Evolutionary conservation across 2,113 vertebrate genomes (phyloP).

Genomic region (Physeter macrocephalus): DNA sequence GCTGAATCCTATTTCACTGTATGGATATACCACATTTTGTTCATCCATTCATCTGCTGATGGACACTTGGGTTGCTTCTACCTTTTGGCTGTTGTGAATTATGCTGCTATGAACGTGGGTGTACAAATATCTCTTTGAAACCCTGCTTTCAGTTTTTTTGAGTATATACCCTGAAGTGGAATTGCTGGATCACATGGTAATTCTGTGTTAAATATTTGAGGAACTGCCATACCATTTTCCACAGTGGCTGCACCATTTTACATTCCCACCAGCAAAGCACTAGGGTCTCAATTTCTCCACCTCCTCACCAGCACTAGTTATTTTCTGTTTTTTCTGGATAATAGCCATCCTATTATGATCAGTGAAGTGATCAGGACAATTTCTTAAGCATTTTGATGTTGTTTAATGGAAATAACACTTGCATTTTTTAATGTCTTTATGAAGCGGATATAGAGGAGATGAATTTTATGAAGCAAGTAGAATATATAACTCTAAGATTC

Average conservation of each 20-base stretch:
- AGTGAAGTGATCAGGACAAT: neutral
- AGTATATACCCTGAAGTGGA: too few relatives aligned
- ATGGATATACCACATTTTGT: neutral
- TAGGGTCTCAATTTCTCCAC: neutral
- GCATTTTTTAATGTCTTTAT: neutral
- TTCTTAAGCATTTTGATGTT: neutral
- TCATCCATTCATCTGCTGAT: neutral
- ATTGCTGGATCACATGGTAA: too few relatives aligned
- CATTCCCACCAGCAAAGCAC: neutral
- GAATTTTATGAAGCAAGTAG: neutral
- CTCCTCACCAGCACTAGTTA: neutral
- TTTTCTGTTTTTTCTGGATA: neutral
- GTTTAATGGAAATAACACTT: neutral
- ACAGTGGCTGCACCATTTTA: too few relatives aligned
- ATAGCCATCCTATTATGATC: neutral
- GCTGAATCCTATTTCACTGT: neutral
- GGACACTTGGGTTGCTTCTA: neutral
- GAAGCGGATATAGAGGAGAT: neutral
- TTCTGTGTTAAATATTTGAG: too few relatives aligned
- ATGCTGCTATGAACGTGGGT: neutral
- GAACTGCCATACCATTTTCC: too few relatives aligned
- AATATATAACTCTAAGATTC: neutral
- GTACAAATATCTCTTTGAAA: neutral
- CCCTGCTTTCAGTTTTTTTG: neutral
- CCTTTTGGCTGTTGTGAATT: too few relatives aligned